Evolutionary conservation across 2,797 vertebrate species (phyloP), one percentile per base, ranked within the genome.

Genomic region (Melanotaenia boesemani): DNA sequence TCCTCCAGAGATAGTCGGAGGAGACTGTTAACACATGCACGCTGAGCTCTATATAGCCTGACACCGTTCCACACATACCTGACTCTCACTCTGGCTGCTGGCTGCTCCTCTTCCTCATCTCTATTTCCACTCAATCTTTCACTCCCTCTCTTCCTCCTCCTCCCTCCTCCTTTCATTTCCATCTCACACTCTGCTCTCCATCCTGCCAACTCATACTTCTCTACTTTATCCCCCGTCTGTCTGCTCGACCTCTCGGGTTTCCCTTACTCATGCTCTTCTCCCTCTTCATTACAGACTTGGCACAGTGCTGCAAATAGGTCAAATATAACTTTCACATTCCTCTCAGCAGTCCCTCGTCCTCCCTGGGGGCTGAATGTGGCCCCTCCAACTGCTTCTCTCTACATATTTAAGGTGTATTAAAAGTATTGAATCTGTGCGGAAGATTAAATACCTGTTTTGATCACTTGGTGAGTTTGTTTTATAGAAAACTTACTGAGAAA

Each of bases 61-160:
- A 91, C 89, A 92, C 83, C 80, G 79, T 91, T 93, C 90, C 91
- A 70, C 79, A 66, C 92, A 93, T 92, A 90, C 77, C 85, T 86
- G 22, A 0, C 26, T 52, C 74, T 67, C 78, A 37, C 48, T 68
- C 39, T 26, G 61, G 70, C 44, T 59, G 60, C 79, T 55, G 77
- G 56, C 80, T 79, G 74, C 61, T 75, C 56, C 8, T 37, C 80
- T 63, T 61, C 70, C 28, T 75, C 70, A 57, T 22, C n/a, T 54
- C 70, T 61, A 69, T 80, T 6, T 28, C 8, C 70, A 46, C 81
- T 30, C 70, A 48, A 72, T 36, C 30, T 55, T 22, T 58, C 71
- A 5, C 59, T 71, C 64, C 67, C 2, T 34, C 70, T 34, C 30
- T 34, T 18, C 30, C 18, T 32, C 30, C 18, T 32, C 37, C 37